A percentile compares a stretch with the other conserved stretches of the same genome.
Evolutionary conservation across 2,113 vertebrate species (phyloP).

Genomic region (Xyliphius kryptos): DNA sequence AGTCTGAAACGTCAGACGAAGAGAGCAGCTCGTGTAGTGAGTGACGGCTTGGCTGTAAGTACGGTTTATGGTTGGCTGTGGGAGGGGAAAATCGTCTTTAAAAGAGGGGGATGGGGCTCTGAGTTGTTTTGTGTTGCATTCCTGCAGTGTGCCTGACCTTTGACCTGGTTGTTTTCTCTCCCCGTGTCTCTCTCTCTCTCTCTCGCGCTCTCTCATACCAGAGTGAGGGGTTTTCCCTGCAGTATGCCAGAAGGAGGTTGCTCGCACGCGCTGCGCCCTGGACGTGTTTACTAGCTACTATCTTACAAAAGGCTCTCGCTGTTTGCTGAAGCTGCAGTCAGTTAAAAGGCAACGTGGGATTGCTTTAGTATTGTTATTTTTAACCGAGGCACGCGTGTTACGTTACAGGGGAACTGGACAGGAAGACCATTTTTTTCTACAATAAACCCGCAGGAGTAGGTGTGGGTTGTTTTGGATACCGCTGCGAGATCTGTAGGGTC

Average conservation of each 20-base stretch:
- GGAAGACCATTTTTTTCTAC: slow-evolving; percentile 9
- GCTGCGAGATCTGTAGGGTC: slow-evolving; percentile 23
- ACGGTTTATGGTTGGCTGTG: too few species aligned
- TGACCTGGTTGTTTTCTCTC: slow-evolving; percentile 72
- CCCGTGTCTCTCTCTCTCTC: too few species aligned
- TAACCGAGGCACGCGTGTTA: slow-evolving; percentile 5
- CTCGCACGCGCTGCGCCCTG: slow-evolving; percentile 45
- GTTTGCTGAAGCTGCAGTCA: slow-evolving; percentile 11
- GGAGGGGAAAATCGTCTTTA: slow-evolving; percentile 17
- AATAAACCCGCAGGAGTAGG: slow-evolving; percentile 10
- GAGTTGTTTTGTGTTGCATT: slow-evolving; percentile 61
- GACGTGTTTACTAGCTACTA: slow-evolving; percentile 40
- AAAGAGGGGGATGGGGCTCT: slow-evolving; percentile 49
- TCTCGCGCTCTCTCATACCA: too few species aligned
- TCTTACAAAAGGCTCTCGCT: slow-evolving; percentile 31
- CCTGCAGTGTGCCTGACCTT: slow-evolving; percentile 71
- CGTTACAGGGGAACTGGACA: neutral
- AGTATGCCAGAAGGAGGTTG: slow-evolving; percentile 50
- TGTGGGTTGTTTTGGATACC: slow-evolving; percentile 1
- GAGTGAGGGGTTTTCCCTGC: slow-evolving; percentile 64
- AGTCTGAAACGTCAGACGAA: slow-evolving; percentile 33
- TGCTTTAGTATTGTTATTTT: too few species aligned
- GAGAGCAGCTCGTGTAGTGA: slow-evolving; percentile 21
- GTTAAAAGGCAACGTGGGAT: neutral
- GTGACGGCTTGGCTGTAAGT: slow-evolving; percentile 17